A percentile compares a stretch with the other conserved stretches of the same genome.
Conservation (phyloP, 1,140 invertebrate genomes). For the Caenorhabditis inopinata region DNA sequence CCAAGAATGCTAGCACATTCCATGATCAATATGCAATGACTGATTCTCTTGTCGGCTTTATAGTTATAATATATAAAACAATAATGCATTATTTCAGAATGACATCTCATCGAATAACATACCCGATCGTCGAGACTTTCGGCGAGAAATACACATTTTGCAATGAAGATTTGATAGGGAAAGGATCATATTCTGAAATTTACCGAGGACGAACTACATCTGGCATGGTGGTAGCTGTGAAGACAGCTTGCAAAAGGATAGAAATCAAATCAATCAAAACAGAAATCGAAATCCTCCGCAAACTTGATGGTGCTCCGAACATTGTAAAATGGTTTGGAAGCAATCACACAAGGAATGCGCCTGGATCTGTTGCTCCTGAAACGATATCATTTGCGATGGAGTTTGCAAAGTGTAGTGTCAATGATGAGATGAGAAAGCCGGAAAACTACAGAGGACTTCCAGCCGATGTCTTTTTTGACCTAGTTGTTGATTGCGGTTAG, state of each 20-base stretch:
- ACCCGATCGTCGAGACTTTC: background rate
- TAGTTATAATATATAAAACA: too few species aligned
- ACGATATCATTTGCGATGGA: slow-evolving; percentile 37
- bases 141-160: background rate
- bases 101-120: background rate
- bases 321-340: slow-evolving; percentile 25
- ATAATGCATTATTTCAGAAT: too few species aligned
- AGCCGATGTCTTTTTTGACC: background rate
- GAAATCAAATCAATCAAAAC: background rate
- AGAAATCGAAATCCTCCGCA: slow-evolving; percentile 32
- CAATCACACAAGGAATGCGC: background rate
- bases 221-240: slow-evolving; percentile 15
- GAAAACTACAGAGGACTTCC: background rate
- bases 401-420: slow-evolving; percentile 10
- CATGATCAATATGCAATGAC: too few species aligned
- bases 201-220: background rate
- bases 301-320: background rate
- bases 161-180: background rate
- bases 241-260: background rate
- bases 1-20: too few species aligned
- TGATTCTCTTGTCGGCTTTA: too few species aligned
- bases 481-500: slow-evolving; percentile 36
- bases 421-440: background rate
- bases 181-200: slow-evolving; percentile 13
- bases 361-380: background rate